Evolutionary conservation across 2,888 invertebrate species (phyloP), one percentile per base, ranked within the genome.

Genomic region (Danaus chrysippus): DNA sequence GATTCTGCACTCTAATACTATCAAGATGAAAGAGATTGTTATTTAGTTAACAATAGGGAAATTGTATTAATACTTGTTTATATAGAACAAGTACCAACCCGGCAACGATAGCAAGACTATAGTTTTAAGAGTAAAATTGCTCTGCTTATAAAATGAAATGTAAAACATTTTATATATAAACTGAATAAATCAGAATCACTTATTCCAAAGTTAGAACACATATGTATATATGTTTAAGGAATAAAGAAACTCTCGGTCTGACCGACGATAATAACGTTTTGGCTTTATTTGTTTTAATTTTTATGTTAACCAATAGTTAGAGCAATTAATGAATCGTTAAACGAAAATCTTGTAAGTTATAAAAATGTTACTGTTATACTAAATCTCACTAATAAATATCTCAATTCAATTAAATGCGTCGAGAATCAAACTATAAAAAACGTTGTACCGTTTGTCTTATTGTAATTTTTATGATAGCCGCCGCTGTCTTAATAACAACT

Each of bases 1-100:
- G 81, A 85, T 75, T 82, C 78, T 78, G 64, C 62, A 62, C 63
- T 62, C 41, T 67, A 59, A 59, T n/a, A 56, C 10, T 41, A 13
- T 10, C 46, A 41, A 34, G 57, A 54, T 54, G 41, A 17, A 42
- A 34, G 46, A 44, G 23, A 56, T 44, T 13, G 58, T 41, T 65
- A 52, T 42, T 58, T 43, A 62, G 58, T 55, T 58, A 52, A 54
- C 23, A 44, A 54, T 15, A 54, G 56, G 53, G 17, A 56, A 56
- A 63, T 57, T 56, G 59, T 59, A 23, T 42, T 58, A 42, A 58
- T 49, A 19, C 54, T 58, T 46, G 58, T 41, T n/a, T 46, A 46
- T 46, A 6, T 9, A 46, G 13, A 9, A 46, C 6, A 46, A 5
- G 6, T 34, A 3, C 23, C 2, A 23, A 23, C 23, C 23, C 2